A percentile compares a stretch with the other conserved stretches of the same genome.
phyloP scores from a whole-genome alignment of 2,888 invertebrate genomes.

The Phengaris alcon region DNA sequence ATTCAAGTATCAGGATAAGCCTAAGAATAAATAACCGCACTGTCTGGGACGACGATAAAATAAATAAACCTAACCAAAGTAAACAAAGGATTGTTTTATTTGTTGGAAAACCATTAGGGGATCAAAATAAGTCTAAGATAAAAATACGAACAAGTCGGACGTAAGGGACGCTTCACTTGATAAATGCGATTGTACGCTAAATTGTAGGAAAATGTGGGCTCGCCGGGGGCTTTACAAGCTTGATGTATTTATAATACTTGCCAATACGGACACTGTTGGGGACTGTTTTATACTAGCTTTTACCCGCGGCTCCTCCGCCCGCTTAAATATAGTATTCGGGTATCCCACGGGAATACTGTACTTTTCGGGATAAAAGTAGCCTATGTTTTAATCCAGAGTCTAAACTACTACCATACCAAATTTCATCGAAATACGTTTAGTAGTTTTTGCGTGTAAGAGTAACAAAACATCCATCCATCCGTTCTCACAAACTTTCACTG shows the following conservation, averaged over 20 bases:
- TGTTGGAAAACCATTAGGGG: slow-evolving; percentile 68
- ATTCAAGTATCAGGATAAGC: slow-evolving; percentile 47
- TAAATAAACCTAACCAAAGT: slow-evolving; percentile 64
- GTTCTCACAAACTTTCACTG: too few relatives aligned
- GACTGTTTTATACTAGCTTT: background rate
- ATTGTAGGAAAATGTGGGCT: slow-evolving; percentile 20
- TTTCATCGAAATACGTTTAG: too few relatives aligned
- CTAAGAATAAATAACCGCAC: slow-evolving; percentile 64
- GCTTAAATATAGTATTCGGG: too few relatives aligned
- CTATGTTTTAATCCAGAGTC: too few relatives aligned
- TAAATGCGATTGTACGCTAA: slow-evolving; percentile 36
- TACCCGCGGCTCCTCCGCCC: too few relatives aligned
- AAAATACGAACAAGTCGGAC: slow-evolving; percentile 50
- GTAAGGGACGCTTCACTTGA: slow-evolving; percentile 41
- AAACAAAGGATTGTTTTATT: slow-evolving; percentile 68
- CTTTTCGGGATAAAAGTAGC: too few relatives aligned
- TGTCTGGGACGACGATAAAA: slow-evolving; percentile 60
- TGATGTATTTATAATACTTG: slow-evolving; percentile 12
- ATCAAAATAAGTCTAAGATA: slow-evolving; percentile 59
- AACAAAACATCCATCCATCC: too few relatives aligned
- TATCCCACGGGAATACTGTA: too few relatives aligned
- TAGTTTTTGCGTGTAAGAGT: too few relatives aligned
- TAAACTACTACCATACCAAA: too few relatives aligned
- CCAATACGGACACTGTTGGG: background rate
- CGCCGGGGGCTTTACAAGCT: background rate